A percentile compares a stretch with the other conserved stretches of the same genome.
phyloP scores from a whole-genome alignment of 2,797 vertebrate genomes.

The Oophaga sylvatica region DNA sequence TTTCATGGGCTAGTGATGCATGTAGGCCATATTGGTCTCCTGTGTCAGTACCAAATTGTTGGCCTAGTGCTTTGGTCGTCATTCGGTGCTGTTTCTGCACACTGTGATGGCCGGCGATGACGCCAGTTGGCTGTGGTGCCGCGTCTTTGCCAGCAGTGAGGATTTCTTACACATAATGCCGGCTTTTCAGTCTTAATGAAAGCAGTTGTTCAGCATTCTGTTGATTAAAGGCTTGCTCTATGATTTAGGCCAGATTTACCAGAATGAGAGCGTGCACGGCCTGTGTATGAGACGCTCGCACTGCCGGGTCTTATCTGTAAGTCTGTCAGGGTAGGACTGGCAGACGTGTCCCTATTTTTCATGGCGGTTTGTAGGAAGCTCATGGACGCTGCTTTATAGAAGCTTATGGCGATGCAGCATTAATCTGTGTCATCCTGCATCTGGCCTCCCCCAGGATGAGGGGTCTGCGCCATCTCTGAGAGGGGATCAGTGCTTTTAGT shows the following conservation, averaged over 20 bases:
- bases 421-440: conserved; percentile 13
- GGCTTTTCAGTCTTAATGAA: conserved; percentile 22
- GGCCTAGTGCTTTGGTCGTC: no score
- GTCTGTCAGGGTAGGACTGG: not conserved
- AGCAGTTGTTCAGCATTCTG: conserved; percentile 25
- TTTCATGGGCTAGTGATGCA: no score
- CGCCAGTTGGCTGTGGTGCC: not conserved
- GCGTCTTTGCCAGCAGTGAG: not conserved
- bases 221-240: conserved; percentile 33
- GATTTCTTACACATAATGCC: conserved; percentile 13
- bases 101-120: not conserved
- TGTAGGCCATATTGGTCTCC: no score
- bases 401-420: not conserved
- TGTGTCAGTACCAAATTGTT: no score
- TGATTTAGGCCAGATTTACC: conserved; percentile 22
- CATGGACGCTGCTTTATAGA: conserved; percentile 10
- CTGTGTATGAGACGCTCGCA: conserved; percentile 6
- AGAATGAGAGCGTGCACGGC: not conserved
- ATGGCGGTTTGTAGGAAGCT: not conserved
- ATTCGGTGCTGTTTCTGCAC: not conserved
- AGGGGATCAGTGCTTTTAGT: conserved; percentile 29
- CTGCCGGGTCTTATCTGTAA: not conserved
- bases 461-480: not conserved
- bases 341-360: not conserved
- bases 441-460: not conserved